These are phyloP conservation scores for Hexactinellida sp. DNA, from an alignment of 37 sponge, comb jelly and placozoan species.

Conservation along the genomic window DNA sequence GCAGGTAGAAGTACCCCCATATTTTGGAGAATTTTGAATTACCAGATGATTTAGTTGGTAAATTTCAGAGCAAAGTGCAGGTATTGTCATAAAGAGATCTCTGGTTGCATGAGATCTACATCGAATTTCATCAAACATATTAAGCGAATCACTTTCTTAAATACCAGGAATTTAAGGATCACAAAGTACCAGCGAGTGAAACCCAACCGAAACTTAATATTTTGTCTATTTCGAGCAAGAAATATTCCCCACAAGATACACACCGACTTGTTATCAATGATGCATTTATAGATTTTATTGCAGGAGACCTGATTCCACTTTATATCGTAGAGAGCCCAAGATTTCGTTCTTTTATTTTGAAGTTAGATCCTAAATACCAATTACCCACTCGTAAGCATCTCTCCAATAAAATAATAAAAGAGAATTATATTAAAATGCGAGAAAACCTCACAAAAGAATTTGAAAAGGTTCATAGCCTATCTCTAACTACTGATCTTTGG, in stretches of 20 bases:
- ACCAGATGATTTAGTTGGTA: no score
- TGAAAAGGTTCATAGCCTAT: constrained; percentile 7
- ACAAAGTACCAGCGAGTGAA: neutral
- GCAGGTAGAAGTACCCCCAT: neutral
- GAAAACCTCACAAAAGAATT: no score
- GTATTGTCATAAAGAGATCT: constrained; percentile 10
- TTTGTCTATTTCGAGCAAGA: constrained; percentile 18
- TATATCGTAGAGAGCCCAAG: neutral
- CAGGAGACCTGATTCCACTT: constrained; percentile 11
- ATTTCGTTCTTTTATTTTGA: neutral
- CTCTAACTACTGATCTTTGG: constrained; percentile 13
- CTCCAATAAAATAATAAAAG: neutral
- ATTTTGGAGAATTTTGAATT: neutral
- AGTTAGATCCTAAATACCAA: constrained; percentile 12
- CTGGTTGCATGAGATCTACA: constrained; percentile 15
- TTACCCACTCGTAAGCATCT: constrained; percentile 8
- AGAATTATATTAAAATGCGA: neutral
- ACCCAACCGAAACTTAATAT: neutral
- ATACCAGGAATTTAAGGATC: constrained; percentile 12
- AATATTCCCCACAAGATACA: constrained; percentile 15
- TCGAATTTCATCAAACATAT: neutral
- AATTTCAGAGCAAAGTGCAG: neutral
- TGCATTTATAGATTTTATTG: neutral
- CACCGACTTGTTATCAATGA: constrained; percentile 10
- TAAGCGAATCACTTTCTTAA: neutral